These are phyloP conservation scores for Tiaroga cobitis DNA, from an alignment of 2,797 vertebrate species.

Conservation along the genomic window DNA sequence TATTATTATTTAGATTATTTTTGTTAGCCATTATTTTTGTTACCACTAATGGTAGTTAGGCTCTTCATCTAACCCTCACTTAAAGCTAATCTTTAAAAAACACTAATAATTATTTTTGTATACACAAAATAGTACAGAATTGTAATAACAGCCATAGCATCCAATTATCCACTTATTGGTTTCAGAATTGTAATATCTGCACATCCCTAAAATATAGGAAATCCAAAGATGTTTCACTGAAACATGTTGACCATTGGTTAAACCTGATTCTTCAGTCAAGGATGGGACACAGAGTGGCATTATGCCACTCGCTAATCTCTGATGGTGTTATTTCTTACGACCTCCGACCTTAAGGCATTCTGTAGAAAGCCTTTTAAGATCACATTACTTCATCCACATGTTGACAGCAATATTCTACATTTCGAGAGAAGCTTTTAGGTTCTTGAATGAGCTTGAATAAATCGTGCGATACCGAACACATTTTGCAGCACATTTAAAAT, in stretches of 20 bases:
- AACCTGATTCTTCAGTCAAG: not conserved
- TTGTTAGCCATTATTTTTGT: not conserved
- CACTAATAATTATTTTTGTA: not conserved
- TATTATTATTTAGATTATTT: not conserved
- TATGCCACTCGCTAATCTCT: constrained; percentile 17
- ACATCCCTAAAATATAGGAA: not conserved
- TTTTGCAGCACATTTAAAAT: constrained; percentile 11
- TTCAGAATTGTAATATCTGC: not conserved
- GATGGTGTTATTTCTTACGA: constrained; percentile 17
- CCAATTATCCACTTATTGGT: not conserved
- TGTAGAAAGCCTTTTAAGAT: constrained; percentile 40
- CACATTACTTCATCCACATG: constrained; percentile 35
- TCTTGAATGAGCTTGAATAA: constrained; percentile 15
- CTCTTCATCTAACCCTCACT: not conserved
- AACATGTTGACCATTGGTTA: not conserved
- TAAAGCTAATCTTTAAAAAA: not conserved
- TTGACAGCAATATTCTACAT: not conserved
- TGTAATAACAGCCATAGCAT: not conserved
- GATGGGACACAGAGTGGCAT: constrained; percentile 1
- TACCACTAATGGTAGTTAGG: no score
- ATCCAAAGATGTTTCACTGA: not conserved
- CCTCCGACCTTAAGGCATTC: constrained; percentile 14
- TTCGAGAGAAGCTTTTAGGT: constrained; percentile 39
- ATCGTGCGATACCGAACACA: not conserved
- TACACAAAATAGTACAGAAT: not conserved